These are phyloP conservation scores for Leptopterna dolabrata DNA, from an alignment of 2,888 invertebrate genomes.

Conservation along the genomic window DNA sequence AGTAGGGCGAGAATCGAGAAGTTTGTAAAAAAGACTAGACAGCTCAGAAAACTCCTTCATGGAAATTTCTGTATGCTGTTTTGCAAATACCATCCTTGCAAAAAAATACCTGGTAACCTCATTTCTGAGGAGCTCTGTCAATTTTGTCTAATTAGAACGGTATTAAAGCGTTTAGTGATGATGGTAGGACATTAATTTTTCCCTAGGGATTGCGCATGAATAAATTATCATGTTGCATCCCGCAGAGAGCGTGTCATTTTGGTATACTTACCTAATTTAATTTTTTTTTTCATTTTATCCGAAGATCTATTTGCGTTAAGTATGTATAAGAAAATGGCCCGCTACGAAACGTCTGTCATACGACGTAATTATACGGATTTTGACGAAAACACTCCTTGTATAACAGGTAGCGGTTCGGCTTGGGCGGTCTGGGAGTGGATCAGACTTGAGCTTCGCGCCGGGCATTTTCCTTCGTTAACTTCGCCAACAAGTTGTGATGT, in stretches of 20 bases:
- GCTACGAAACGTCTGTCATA: not conserved
- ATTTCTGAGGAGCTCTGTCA: too few species aligned
- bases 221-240: not conserved
- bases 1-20: too few species aligned
- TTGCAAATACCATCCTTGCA: too few species aligned
- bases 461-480: not conserved
- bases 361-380: not conserved
- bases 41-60: too few species aligned
- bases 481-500: not conserved
- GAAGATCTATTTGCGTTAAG: not conserved
- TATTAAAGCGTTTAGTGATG: not conserved
- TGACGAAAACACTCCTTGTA: not conserved
- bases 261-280: not conserved
- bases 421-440: not conserved
- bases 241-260: not conserved
- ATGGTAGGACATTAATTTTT: not conserved
- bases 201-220: not conserved
- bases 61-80: too few species aligned
- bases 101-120: too few species aligned
- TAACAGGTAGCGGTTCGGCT: not conserved
- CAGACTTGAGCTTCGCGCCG: not conserved
- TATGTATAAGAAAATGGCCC: not conserved
- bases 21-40: too few species aligned
- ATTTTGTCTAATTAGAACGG: not conserved
- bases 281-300: not conserved